Base-by-base conservation (phyloP, 2,888 invertebrate genomes). In the Thera britannica region DNA sequence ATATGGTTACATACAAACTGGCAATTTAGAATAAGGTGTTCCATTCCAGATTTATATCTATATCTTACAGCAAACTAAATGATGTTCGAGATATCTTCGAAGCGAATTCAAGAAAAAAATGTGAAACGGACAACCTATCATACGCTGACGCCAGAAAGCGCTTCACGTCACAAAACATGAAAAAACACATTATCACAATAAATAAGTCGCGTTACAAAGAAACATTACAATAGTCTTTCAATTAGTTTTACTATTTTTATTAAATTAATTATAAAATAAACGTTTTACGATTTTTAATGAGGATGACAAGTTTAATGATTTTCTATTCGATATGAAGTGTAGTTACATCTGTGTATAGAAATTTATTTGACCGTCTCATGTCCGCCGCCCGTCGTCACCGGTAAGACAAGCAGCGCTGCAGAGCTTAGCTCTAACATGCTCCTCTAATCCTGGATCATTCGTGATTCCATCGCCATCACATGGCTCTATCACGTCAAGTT, bases 191-290 rank as follows among this genome's bases (percentile, higher is more conserved):
- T 60, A 63, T 85, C 84, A 81, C 82, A 86, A 89, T 86, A 88
- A 86, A 87, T 86, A 88, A 85, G 82, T 80, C 79, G 79, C 79
- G 81, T 81, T 83, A 88, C 82, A 85, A 88, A 84, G 83, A 79
- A 78, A 77, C 76, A 79, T 84, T 84, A 88, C 78, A 78, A 52
- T 85, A 88, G 86, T 88, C 84, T 86, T 88, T 88, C 85, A 83
- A 85, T 83, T 84, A 82, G 82, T 90, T 91, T 90, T 90, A 87
- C 89, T 82, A 82, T 88, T 89, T 88, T 90, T 90, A 87, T 86
- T 80, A 81, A 46, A 83, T 79, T 79, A 83, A 81, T 76, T 76
- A 80, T 79, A 78, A 74, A 81, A 72, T 75, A 80, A 82, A 77
- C 72, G 78, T 87, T 90, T 89, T 89, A 84, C 89, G 83, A 83